phyloP scores from a whole-genome alignment of 1,140 invertebrate species.

The Bombus vancouverensis region DNA sequence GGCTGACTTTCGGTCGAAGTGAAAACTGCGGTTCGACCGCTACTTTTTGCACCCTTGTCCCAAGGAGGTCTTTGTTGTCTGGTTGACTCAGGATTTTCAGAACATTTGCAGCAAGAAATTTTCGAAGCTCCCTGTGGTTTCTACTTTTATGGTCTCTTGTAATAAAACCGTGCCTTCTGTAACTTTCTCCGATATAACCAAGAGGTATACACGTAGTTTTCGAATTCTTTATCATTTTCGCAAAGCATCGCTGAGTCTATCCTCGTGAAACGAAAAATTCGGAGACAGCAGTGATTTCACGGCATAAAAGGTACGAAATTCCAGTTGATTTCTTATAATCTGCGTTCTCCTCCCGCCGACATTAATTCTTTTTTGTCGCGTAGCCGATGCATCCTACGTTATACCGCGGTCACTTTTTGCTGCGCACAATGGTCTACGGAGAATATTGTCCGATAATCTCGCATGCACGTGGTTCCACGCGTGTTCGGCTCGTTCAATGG shows the following conservation, averaged over 20 bases:
- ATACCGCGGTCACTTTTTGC: slow-evolving; percentile 38
- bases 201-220: too few relatives aligned
- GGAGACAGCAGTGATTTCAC: background rate
- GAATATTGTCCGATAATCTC: slow-evolving; percentile 52
- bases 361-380: slow-evolving; percentile 26
- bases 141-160: background rate
- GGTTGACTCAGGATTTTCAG: background rate
- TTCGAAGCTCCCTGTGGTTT: background rate
- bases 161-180: background rate
- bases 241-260: background rate
- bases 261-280: background rate
- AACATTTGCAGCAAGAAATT: background rate
- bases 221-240: background rate
- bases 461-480: slow-evolving; percentile 46
- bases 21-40: slow-evolving; percentile 11
- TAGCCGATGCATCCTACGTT: slow-evolving; percentile 18
- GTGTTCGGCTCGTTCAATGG: slow-evolving; percentile 42
- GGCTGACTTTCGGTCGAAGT: slow-evolving; percentile 37
- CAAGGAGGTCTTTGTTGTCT: background rate
- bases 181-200: background rate
- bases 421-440: slow-evolving; percentile 28
- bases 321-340: background rate
- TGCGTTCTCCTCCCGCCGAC: background rate
- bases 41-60: slow-evolving; percentile 17
- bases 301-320: slow-evolving; percentile 9